Conservation (phyloP, 2,888 invertebrate genomes). For the Stratiomys singularior region DNA sequence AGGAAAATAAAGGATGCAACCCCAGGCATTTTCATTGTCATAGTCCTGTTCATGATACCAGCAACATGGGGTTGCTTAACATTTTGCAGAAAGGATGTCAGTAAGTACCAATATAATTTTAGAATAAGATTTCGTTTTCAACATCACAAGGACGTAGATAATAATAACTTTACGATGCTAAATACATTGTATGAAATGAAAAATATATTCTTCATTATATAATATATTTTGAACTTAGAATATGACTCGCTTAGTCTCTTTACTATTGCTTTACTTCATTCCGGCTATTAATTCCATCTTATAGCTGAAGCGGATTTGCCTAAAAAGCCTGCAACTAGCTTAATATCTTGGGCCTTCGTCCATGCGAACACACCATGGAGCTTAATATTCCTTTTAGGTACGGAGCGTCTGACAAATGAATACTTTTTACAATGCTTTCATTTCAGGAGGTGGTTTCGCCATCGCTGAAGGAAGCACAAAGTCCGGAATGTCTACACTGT, state of each 20-base stretch:
- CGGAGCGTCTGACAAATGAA: slow-evolving; percentile 54
- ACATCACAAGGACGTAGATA: too few species aligned
- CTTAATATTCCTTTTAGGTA: slow-evolving; percentile 76
- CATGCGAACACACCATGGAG: slow-evolving; percentile 89
- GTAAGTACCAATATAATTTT: not conserved
- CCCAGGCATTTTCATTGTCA: slow-evolving; percentile 78
- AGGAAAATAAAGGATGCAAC: slow-evolving; percentile 76
- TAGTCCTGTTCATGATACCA: slow-evolving; percentile 83
- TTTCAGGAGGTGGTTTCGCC: slow-evolving; percentile 84
- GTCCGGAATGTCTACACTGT: slow-evolving; percentile 77
- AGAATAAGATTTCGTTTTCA: too few species aligned
- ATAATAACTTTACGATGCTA: too few species aligned
- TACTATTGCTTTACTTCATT: too few species aligned
- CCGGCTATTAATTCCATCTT: too few species aligned
- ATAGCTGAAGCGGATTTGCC: slow-evolving; percentile 62
- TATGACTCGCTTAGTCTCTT: too few species aligned
- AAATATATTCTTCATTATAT: too few species aligned
- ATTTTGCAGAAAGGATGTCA: slow-evolving; percentile 67
- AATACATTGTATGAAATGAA: too few species aligned
- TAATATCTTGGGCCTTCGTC: slow-evolving; percentile 83
- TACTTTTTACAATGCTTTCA: too few species aligned
- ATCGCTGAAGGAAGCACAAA: slow-evolving; percentile 84
- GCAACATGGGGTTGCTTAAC: slow-evolving; percentile 77
- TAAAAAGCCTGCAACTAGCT: slow-evolving; percentile 70
- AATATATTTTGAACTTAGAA: too few species aligned